Evolutionary conservation across 1,140 invertebrate species (phyloP), one percentile per base, ranked within the genome.

Genomic region (Charaxes varanes): DNA sequence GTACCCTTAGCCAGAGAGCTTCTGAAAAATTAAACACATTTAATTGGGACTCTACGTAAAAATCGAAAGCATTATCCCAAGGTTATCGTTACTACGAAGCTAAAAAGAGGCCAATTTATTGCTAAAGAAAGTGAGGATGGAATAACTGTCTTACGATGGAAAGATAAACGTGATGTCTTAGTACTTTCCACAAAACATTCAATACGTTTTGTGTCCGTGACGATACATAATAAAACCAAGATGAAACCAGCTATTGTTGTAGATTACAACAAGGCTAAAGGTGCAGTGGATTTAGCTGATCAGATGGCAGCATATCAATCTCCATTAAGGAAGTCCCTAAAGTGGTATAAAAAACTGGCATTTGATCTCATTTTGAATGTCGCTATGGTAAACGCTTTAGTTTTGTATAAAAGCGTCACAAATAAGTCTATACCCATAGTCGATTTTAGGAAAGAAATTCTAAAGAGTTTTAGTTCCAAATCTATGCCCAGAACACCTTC

Each of bases 61-160:
- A 78, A 79, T 44, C 44, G 69, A 32, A 73, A 68, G 53, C 51
- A 53, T 32, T 53, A 69, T 17, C 69, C 73, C n/a, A 59, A 62
- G 44, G 58, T 63, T 23, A 55, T 83, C 3, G 51, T 70, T 36
- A 37, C 49, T 22, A 43, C 48, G 17, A 83, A 73, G 46, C 58
- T 85, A 38, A 70, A 74, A 51, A 53, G 41, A 54, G 65, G 71
- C 10, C 63, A 84, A 43, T 50, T 42, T 32, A 37, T 48, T 18
- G 60, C 61, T 11, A 49, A 46, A 47, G 49, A 82, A 64, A 67
- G 65, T 68, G 41, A 69, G 28, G 53, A 69, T 45, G 56, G 66
- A 14, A 67, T 85, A 50, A 71, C 58, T 24, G 46, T 86, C 7
- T 27, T 72, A 23, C 68, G 71, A 56, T 86, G 79, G 70, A 77